Percentiles rank a stretch among this genome's conserved stretches.
Evolutionary conservation across 2,113 vertebrate genomes (phyloP).

Genomic region (Psilopogon haemacephalus): DNA sequence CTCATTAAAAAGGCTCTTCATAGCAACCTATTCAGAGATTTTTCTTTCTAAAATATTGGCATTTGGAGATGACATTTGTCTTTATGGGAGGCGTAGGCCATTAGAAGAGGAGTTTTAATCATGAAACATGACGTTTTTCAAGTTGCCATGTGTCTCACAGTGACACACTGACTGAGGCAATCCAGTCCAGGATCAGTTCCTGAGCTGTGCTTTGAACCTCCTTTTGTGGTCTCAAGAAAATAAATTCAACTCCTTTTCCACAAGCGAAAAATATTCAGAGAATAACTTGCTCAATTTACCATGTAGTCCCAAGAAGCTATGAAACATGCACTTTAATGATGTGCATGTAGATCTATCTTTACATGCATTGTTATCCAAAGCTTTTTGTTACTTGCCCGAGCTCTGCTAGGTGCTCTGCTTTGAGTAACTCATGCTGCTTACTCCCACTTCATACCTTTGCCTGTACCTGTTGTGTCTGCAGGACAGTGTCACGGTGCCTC

Average conservation of each 20-base stretch:
- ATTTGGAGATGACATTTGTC: neutral
- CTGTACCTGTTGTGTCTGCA: accelerated
- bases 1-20: constrained; percentile 4
- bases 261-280: neutral
- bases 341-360: neutral
- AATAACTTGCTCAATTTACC: neutral
- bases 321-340: neutral
- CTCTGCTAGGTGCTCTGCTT: neutral
- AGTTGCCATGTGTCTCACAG: neutral
- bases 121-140: neutral
- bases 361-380: neutral
- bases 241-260: neutral
- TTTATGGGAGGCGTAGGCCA: neutral
- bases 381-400: neutral
- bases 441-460: neutral
- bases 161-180: neutral
- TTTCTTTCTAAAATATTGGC: constrained; percentile 12
- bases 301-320: neutral
- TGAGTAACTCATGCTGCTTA: neutral
- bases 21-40: neutral
- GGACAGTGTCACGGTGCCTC: accelerated
- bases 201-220: neutral
- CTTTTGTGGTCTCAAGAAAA: neutral
- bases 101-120: neutral
- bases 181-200: neutral